Percentiles rank a stretch among this genome's conserved stretches.
phyloP scores from a whole-genome alignment of 2,113 vertebrate genomes.

The Hippopotamus amphibius region DNA sequence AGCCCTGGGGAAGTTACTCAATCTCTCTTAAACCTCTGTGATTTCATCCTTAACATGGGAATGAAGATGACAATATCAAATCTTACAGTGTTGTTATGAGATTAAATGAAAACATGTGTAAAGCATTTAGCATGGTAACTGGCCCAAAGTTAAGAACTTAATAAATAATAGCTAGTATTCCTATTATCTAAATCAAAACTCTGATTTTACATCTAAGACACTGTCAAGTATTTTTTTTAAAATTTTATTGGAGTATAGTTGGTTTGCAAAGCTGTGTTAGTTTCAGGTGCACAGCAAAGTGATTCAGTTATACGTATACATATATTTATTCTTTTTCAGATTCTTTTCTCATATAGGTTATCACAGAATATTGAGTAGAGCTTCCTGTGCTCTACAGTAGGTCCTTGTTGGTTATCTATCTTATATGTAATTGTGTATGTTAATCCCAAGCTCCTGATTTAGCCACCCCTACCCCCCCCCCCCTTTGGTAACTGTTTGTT shows the following conservation, averaged over 20 bases:
- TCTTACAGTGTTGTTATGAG: not conserved
- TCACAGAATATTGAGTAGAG: not conserved
- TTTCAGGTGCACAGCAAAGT: not conserved
- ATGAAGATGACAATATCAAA: not conserved
- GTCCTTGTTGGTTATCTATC: not conserved
- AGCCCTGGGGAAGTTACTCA: not conserved
- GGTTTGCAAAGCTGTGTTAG: not conserved
- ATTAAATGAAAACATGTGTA: not conserved
- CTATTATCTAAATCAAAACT: not conserved
- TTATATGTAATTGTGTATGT: not conserved
- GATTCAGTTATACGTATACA: not conserved
- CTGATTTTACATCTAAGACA: not conserved
- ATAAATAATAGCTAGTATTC: not conserved
- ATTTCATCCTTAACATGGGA: slow-evolving; percentile 23
- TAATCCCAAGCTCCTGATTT: not conserved
- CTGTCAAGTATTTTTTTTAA: not conserved
- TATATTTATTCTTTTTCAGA: not conserved
- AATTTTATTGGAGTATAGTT: not conserved
- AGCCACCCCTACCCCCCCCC: not conserved
- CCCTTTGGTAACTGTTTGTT: not conserved
- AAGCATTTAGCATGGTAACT: not conserved
- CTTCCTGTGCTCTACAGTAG: not conserved
- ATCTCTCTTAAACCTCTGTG: not conserved
- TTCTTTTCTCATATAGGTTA: not conserved
- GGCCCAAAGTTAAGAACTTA: not conserved